Base-by-base conservation (phyloP, 2,888 invertebrate species). In the Latrodectus hesperus region DNA sequence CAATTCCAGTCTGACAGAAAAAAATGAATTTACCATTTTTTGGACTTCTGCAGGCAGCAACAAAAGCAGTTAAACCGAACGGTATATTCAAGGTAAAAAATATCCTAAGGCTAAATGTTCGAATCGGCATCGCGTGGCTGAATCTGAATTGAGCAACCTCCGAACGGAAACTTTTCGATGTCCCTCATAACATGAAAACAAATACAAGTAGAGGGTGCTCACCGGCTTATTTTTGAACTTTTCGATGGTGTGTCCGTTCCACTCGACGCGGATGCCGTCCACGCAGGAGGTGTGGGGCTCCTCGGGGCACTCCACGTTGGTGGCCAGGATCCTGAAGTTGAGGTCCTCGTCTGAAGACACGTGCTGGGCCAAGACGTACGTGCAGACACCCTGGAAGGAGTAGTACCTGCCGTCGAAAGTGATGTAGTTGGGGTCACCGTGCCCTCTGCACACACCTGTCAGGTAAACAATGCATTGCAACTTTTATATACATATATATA, bases 381-480 rank as follows among this genome's bases (percentile, higher is more conserved):
- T 96, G 92, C 98, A 98, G 92, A 96, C 96, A 9, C 96, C 96
- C 90, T 95, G 95, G 92, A 96, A 96, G 0, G 95, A 95, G 90
- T 96, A 95, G 90, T 95, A 95, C 89, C 94, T 95, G 49, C 95
- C 94, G 91, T 98, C 97, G 91, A 96, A 98, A 55, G 96, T 96
- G 85, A 95, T 94, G 92, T 96, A 97, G 91, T 96, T 95, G 0
- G 96, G 95, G 79, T 95, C 95, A 0, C 96, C 97, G 88, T 95
- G 94, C 0, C 96, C 95, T 90, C 95, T 94, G 91, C 96, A 96
- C 0, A 94, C 93, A 83, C 94, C 94, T 93, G 91, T 11, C n/a
- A 38, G 38, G 2, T 3, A 38, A 38, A 38, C 6, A 38, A 38
- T 38, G 38, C 6, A 38, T 38, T 4, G 38, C 38, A 38, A 38